phyloP scores from a whole-genome alignment of 2,797 vertebrate genomes.

The Tenualosa ilisha region DNA sequence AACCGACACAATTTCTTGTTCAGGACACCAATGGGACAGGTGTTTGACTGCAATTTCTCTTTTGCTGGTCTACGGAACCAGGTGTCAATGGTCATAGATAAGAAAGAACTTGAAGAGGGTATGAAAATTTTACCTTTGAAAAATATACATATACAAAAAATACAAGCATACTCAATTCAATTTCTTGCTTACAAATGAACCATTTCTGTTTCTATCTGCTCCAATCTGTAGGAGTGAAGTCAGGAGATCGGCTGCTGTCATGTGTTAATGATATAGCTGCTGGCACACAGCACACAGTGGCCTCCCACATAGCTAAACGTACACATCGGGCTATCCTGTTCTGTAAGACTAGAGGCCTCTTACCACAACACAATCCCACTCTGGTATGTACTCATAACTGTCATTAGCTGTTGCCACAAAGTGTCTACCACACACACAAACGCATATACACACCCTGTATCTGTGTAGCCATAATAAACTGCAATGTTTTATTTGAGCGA shows the following conservation, averaged over 20 bases:
- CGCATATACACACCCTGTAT: too few relatives aligned
- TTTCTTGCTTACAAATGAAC: not conserved
- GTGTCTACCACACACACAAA: not conserved
- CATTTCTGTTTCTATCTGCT: constrained; percentile 28
- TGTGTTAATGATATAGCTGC: constrained; percentile 88
- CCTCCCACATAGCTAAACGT: constrained; percentile 82
- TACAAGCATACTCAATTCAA: not conserved
- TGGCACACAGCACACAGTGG: constrained; percentile 78
- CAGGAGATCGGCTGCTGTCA: constrained; percentile 78
- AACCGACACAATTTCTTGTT: constrained; percentile 70
- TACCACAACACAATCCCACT: constrained; percentile 70
- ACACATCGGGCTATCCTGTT: constrained; percentile 90
- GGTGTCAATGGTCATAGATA: constrained; percentile 69
- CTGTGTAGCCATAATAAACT: not conserved
- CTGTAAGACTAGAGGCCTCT: constrained; percentile 76
- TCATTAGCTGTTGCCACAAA: not conserved
- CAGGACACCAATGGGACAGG: constrained; percentile 78
- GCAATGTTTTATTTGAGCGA: too few relatives aligned
- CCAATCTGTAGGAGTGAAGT: constrained; percentile 72
- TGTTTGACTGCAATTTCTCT: constrained; percentile 87
- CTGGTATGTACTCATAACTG: constrained; percentile 75
- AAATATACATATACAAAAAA: not conserved
- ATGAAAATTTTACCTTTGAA: constrained; percentile 10
- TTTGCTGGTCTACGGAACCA: constrained; percentile 85
- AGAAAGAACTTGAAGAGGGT: constrained; percentile 91